Base-by-base conservation (phyloP, 2,113 vertebrate genomes). In the Odobenus rosmarus region DNA sequence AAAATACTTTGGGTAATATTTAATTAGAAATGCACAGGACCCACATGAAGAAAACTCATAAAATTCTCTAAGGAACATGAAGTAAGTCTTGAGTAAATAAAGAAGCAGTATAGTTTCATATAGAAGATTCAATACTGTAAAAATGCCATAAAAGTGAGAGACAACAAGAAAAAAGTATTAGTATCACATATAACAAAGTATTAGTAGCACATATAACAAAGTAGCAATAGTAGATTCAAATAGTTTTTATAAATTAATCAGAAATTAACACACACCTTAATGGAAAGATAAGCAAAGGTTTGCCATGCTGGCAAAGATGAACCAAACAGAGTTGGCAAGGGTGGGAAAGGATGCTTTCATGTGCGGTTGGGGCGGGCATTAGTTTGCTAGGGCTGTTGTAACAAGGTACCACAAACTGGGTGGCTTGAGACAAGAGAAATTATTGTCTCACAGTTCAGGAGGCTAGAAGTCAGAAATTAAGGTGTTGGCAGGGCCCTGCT, bases 361-460 rank as follows among this genome's bases (percentile, higher is more conserved):
- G 12, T 1, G 7, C 16, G 10, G 5, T 0, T 55, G 46, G 21
- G 39, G 6, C 16, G 2, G 5, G 10, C 19, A 5, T 62, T 28
- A 28, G 13, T 49, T 31, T 49, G 28, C 16, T 9, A 57, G 18
- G 2, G 42, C 28, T 39, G 13, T 31, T 71, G 5, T 59, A 51
- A 33, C 55, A 57, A 77, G 14, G 7, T 16, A 49, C 42, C 71
- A 49, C 26, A 9, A 49, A 31, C 42, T 49, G 26, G 42, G 26
- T 14, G 15, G 26, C 42, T 28, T 49, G 42, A 31, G 26, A 49
- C 26, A 31, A 77, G 26, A 18, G 26, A 49, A 49, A 49, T 77
- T 31, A 49, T 31, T 28, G 74, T 49, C 26, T 49, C 42, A 77
- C 26, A 1, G 7, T 49, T 28, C 2, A 0, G 42, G 42, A 77